These are phyloP conservation scores for Champsocephalus gunnari DNA, from an alignment of 2,797 vertebrate genomes.

Conservation along the genomic window DNA sequence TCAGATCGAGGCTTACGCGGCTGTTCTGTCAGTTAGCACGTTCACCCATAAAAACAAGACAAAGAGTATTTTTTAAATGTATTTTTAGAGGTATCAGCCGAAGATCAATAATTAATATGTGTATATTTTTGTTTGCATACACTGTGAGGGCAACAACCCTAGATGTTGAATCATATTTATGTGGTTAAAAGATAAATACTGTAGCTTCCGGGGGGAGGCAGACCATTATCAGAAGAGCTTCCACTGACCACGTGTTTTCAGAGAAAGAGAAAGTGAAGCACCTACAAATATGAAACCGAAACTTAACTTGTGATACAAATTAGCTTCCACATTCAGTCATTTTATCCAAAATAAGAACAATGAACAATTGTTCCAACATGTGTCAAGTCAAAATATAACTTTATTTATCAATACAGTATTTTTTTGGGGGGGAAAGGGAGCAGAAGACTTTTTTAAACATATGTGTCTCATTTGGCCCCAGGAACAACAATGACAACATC, in stretches of 20 bases:
- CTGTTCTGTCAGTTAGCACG: slow-evolving; percentile 33
- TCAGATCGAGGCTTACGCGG: slow-evolving; percentile 15
- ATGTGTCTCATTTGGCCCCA: background rate
- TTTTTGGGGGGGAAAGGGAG: no score
- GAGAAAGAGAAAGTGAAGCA: slow-evolving; percentile 75
- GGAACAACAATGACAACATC: background rate
- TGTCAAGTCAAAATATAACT: background rate
- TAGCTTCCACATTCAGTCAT: background rate
- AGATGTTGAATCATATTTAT: accelerated
- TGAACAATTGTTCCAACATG: background rate
- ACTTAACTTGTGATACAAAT: background rate
- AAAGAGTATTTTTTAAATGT: accelerated
- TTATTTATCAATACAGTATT: background rate
- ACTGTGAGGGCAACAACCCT: accelerated
- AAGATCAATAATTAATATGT: accelerated
- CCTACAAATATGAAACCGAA: slow-evolving; percentile 46
- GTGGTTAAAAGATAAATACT: background rate
- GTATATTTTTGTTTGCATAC: accelerated
- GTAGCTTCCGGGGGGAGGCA: background rate
- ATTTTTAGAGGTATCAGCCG: accelerated
- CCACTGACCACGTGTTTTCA: slow-evolving; percentile 81
- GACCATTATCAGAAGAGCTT: background rate
- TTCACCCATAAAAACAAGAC: background rate
- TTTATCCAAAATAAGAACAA: background rate
- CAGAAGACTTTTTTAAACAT: no score